Evolutionary conservation across 2,888 invertebrate species (phyloP).

Genomic region (Cylloceria caligata): DNA sequence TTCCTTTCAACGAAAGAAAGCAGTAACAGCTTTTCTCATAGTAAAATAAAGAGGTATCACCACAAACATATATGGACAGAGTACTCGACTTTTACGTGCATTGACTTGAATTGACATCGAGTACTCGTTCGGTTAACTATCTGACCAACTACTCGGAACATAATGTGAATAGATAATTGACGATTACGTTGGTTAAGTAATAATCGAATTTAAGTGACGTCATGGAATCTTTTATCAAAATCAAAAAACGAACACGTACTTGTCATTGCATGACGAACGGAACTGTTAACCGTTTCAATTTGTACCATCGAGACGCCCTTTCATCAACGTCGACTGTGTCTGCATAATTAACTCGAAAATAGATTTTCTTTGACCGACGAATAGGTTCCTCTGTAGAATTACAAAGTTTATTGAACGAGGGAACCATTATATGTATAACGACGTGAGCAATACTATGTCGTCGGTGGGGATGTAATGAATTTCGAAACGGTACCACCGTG

Average conservation of each 20-base stretch:
- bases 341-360: no score
- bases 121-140: neutral
- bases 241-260: neutral
- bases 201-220: constrained; percentile 19
- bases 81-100: neutral
- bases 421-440: no score
- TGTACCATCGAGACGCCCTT: neutral
- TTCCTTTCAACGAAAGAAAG: constrained; percentile 78
- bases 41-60: neutral
- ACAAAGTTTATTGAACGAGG: no score
- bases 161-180: constrained; percentile 41
- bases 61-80: neutral
- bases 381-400: no score
- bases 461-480: constrained; percentile 1
- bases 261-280: constrained; percentile 15
- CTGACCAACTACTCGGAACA: neutral
- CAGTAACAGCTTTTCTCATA: constrained; percentile 38
- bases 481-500: constrained; percentile 47
- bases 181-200: constrained; percentile 42
- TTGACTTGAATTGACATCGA: constrained; percentile 41
- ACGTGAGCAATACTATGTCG: no score
- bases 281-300: neutral
- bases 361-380: neutral
- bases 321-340: neutral
- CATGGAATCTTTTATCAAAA: constrained; percentile 36